A percentile compares a stretch with the other conserved stretches of the same genome.
phyloP scores from a whole-genome alignment of 2,113 vertebrate species.

The Saccopteryx bilineata region DNA sequence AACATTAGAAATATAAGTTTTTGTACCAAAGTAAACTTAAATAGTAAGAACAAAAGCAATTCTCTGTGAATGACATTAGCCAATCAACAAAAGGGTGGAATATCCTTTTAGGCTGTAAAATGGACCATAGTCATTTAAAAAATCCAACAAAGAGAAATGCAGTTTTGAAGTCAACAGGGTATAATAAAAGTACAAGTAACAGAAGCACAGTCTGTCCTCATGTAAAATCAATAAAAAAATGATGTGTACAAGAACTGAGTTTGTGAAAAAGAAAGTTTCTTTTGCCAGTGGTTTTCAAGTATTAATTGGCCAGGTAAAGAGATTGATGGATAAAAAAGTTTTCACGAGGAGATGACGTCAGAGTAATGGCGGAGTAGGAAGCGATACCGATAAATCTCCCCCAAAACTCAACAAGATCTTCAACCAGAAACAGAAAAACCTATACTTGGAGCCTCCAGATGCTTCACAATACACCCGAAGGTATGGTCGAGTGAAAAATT shows the following conservation, averaged over 20 bases:
- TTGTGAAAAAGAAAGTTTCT: neutral
- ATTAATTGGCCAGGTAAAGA: slow-evolving; percentile 18
- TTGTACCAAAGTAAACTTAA: neutral
- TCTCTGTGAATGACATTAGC: neutral
- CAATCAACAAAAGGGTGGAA: neutral
- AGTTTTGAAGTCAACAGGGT: slow-evolving; percentile 62
- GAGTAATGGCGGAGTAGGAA: too few species aligned
- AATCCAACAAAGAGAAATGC: slow-evolving; percentile 18
- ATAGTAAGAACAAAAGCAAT: neutral
- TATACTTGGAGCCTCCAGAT: too few species aligned
- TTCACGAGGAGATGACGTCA: too few species aligned
- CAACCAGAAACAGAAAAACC: too few species aligned
- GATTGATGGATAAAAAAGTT: neutral
- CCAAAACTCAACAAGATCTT: too few species aligned
- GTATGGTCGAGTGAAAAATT: too few species aligned
- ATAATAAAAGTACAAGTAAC: slow-evolving; percentile 34
- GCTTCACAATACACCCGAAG: too few species aligned
- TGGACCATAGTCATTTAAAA: neutral
- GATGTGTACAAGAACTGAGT: neutral
- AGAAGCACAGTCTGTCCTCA: neutral
- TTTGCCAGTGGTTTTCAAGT: neutral
- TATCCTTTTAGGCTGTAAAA: neutral
- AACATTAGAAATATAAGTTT: neutral
- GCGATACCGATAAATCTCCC: too few species aligned
- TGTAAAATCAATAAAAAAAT: neutral